Conservation (phyloP, 2,888 invertebrate genomes). For the Lacanobia oleracea region DNA sequence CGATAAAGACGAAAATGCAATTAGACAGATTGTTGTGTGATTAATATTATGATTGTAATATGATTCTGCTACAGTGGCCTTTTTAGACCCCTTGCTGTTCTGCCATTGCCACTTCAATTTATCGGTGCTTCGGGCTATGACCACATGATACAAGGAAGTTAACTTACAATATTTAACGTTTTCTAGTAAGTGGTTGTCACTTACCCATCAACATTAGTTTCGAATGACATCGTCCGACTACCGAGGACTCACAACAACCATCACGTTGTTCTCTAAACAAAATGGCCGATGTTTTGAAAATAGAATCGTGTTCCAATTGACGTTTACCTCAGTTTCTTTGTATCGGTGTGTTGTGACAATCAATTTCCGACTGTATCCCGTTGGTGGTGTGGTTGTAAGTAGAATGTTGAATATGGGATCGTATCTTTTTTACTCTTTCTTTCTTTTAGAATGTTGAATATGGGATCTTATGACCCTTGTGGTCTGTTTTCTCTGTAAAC, state of each 20-base stretch:
- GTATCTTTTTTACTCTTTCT: background rate
- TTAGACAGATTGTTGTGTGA: too few relatives aligned
- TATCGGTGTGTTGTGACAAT: slow-evolving; percentile 2
- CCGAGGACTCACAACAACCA: slow-evolving; percentile 20
- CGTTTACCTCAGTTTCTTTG: slow-evolving; percentile 29
- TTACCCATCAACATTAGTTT: slow-evolving; percentile 18
- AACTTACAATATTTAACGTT: background rate
- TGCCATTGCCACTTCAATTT: too few relatives aligned
- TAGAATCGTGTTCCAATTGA: slow-evolving; percentile 22
- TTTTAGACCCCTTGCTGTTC: too few relatives aligned
- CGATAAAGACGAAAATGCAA: too few relatives aligned
- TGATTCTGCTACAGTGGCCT: background rate
- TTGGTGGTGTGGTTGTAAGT: background rate
- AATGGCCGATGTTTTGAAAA: slow-evolving; percentile 43
- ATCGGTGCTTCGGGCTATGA: too few relatives aligned
- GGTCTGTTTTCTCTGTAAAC: background rate
- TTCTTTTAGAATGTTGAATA: background rate
- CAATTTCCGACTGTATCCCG: background rate
- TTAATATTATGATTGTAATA: too few relatives aligned
- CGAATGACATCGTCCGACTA: slow-evolving; percentile 13
- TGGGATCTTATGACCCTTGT: background rate
- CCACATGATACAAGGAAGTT: too few relatives aligned
- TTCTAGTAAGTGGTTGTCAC: too few relatives aligned
- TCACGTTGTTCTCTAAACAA: slow-evolving; percentile 16
- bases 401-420: background rate